Percentiles rank a stretch among this genome's conserved stretches.
Conservation (phyloP, 2,888 invertebrate genomes). For the Julus scanicus region DNA sequence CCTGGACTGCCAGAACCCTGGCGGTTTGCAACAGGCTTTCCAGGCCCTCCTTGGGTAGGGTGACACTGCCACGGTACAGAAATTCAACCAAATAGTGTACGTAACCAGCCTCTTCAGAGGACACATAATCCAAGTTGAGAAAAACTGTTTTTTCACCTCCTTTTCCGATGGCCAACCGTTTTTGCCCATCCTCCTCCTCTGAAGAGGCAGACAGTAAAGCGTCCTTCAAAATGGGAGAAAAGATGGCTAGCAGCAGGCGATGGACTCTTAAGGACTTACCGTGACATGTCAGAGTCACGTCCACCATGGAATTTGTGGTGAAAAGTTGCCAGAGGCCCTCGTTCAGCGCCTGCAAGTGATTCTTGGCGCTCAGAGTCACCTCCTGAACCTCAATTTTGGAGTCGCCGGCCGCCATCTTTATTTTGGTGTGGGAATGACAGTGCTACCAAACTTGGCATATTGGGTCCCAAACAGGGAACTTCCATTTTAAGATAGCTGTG, state of each 20-base stretch:
- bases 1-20: constrained; percentile 36
- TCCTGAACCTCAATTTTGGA: not conserved
- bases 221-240: constrained; percentile 34
- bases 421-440: not conserved
- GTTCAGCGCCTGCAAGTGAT: not conserved
- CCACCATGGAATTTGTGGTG: constrained; percentile 15
- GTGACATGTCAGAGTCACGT: constrained; percentile 47
- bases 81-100: constrained; percentile 31
- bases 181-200: not conserved
- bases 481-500: no score
- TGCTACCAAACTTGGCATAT: not conserved
- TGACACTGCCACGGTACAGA: constrained; percentile 45
- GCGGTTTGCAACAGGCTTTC: constrained; percentile 12
- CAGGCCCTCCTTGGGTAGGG: constrained; percentile 34
- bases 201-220: not conserved
- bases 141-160: not conserved
- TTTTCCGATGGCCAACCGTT: not conserved
- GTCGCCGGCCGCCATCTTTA: not conserved
- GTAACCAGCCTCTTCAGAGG: not conserved
- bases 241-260: constrained; percentile 41
- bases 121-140: constrained; percentile 43
- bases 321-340: constrained; percentile 46
- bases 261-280: constrained; percentile 25
- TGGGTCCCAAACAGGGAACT: no score
- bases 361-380: constrained; percentile 41